Conservation (phyloP, 2,113 vertebrate genomes). For the Alosa alosa region DNA sequence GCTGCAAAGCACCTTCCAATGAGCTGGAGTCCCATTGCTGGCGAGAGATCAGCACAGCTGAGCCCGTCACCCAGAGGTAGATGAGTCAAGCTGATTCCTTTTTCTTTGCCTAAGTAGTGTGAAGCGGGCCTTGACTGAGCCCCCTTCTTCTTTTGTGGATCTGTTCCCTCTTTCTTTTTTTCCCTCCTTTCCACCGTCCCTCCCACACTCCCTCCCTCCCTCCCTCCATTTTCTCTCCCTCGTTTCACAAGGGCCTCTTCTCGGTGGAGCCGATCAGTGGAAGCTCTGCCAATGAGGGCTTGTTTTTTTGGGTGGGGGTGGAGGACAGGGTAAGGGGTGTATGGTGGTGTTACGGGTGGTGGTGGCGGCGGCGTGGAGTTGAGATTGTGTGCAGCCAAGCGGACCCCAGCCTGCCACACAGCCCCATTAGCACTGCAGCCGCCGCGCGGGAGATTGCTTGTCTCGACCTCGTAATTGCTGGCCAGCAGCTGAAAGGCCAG, state of each 20-base stretch:
- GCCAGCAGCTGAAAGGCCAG: conserved; percentile 64
- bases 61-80: conserved; percentile 47
- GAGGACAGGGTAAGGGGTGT: not conserved
- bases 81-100: conserved; percentile 67
- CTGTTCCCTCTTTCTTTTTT: not conserved
- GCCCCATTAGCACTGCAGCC: conserved; percentile 58
- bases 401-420: conserved; percentile 59
- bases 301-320: conserved; percentile 60
- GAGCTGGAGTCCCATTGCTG: conserved; percentile 39
- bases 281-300: conserved; percentile 75
- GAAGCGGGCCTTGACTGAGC: conserved; percentile 64
- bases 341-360: not conserved
- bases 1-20: conserved; percentile 7
- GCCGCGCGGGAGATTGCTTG: conserved; percentile 76
- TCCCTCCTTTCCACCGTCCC: not conserved
- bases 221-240: conserved; percentile 19
- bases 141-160: conserved; percentile 50
- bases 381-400: conserved; percentile 80
- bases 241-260: conserved; percentile 63
- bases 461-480: conserved; percentile 53
- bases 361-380: conserved; percentile 47
- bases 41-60: conserved; percentile 59
- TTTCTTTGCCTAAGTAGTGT: conserved; percentile 51
- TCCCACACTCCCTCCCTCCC: not conserved
- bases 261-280: conserved; percentile 64